Conservation (phyloP, 1,140 invertebrate species). For the Orchestia grillus region DNA sequence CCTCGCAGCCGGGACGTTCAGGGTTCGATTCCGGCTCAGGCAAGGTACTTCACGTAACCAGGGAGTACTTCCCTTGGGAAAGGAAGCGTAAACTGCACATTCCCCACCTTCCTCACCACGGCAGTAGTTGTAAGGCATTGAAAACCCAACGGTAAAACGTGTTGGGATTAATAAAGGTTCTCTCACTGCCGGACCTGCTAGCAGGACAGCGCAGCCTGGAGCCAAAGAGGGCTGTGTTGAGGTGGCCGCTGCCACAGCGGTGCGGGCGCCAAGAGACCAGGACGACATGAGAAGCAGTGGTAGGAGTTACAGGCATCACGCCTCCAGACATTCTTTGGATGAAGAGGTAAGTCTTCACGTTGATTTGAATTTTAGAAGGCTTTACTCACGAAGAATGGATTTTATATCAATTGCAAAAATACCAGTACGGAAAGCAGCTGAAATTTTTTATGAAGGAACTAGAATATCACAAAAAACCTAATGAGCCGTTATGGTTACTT, state of each 20-base stretch:
- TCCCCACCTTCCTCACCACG: no score
- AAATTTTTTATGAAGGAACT: background rate
- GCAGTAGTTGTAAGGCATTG: no score
- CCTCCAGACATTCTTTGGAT: background rate
- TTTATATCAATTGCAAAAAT: background rate
- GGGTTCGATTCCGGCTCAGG: no score
- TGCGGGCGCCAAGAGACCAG: background rate
- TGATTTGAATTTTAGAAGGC: background rate
- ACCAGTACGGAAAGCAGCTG: background rate
- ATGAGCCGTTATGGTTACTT: background rate
- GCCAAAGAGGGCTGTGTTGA: background rate
- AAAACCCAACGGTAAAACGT: no score
- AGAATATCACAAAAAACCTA: background rate
- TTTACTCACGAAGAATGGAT: background rate
- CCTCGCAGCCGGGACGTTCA: no score
- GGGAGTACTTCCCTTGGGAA: no score
- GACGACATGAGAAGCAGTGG: background rate
- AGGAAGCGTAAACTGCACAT: no score
- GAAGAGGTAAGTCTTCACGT: background rate
- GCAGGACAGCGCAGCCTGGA: background rate
- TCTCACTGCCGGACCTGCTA: no score
- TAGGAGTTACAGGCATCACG: background rate
- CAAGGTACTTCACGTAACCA: no score
- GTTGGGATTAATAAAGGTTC: no score
- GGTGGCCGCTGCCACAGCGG: background rate